These are phyloP conservation scores for Notodonta ziczac DNA, from an alignment of 2,888 invertebrate genomes.

Conservation along the genomic window DNA sequence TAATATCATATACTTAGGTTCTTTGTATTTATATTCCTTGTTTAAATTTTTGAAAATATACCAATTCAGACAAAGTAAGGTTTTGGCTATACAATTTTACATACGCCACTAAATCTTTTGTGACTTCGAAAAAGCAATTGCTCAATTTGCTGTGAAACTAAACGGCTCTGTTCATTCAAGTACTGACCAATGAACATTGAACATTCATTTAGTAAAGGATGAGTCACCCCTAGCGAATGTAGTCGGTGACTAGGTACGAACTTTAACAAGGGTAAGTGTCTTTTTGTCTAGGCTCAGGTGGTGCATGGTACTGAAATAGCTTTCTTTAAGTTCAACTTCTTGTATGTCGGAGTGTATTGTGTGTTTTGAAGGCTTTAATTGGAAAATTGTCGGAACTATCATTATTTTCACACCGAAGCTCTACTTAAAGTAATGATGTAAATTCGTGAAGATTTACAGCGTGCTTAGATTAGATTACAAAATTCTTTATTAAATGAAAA, in stretches of 20 bases:
- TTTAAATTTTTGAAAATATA: too few relatives aligned
- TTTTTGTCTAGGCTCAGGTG: constrained; percentile 37
- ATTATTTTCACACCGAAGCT: not conserved
- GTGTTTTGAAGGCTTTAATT: constrained; percentile 18
- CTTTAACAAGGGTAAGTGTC: constrained; percentile 23
- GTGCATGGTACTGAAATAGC: constrained; percentile 42
- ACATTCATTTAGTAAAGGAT: constrained; percentile 16
- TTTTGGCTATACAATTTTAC: not conserved
- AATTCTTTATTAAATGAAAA: not conserved
- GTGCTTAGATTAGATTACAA: not conserved
- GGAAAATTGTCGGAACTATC: not conserved
- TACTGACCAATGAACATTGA: constrained; percentile 36
- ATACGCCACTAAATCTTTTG: constrained; percentile 1
- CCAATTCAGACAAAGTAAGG: too few relatives aligned
- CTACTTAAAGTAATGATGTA: not conserved
- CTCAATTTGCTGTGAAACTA: constrained; percentile 35
- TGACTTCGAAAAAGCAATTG: constrained; percentile 22
- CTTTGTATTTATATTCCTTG: too few relatives aligned
- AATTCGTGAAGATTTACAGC: not conserved
- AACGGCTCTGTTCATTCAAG: constrained; percentile 20
- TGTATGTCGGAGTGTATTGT: constrained; percentile 25
- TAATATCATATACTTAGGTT: too few relatives aligned
- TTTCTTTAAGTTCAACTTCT: constrained; percentile 34
- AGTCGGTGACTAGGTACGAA: constrained; percentile 22
- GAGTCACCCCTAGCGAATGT: constrained; percentile 31